phyloP scores from a whole-genome alignment of 2,888 invertebrate species.

The Cerastis leucographa region DNA sequence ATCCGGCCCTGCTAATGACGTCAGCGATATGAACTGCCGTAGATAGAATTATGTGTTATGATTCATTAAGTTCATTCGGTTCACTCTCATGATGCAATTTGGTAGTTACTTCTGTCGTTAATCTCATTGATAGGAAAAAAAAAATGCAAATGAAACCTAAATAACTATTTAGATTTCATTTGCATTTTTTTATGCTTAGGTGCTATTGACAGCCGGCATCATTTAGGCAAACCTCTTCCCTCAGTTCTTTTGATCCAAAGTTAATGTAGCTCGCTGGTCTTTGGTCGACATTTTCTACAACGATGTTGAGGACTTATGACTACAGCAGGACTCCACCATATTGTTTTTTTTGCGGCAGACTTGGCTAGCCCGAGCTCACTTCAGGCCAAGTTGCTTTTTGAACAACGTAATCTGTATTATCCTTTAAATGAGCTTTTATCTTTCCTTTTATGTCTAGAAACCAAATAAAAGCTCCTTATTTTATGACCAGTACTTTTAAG shows the following conservation, averaged over 20 bases:
- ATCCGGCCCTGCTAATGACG: slow-evolving; percentile 43
- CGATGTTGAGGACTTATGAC: background rate
- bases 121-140: background rate
- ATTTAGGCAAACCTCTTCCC: background rate
- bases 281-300: background rate
- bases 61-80: slow-evolving; percentile 34
- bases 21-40: slow-evolving; percentile 21
- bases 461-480: background rate
- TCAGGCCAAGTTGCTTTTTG: background rate
- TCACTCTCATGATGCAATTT: background rate
- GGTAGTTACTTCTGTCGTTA: background rate
- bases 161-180: background rate
- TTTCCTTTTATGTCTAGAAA: background rate
- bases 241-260: background rate
- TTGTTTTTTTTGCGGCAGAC: background rate
- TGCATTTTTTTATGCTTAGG: background rate
- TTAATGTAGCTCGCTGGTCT: background rate
- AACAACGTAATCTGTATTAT: background rate
- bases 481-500: background rate
- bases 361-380: background rate
- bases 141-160: too few species aligned
- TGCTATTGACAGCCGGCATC: background rate
- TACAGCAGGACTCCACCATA: background rate
- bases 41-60: slow-evolving; percentile 31
- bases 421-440: background rate